phyloP scores from a whole-genome alignment of 2,888 invertebrate genomes.

The Phyto melanocephala region DNA sequence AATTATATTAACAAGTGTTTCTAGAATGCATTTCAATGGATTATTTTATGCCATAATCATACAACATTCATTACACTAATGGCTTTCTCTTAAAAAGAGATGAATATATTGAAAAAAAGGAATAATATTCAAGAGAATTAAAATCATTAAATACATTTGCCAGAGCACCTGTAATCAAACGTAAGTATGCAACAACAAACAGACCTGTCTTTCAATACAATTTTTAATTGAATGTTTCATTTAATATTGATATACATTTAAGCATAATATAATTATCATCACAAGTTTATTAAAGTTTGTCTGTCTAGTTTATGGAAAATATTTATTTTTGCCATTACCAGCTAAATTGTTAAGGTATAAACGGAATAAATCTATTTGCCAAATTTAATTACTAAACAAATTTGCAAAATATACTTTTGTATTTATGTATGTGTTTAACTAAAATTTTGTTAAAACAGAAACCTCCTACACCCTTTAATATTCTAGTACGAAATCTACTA shows the following conservation, averaged over 20 bases:
- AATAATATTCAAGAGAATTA: too few relatives aligned
- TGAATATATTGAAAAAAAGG: too few relatives aligned
- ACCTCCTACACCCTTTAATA: neutral
- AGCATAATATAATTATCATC: neutral
- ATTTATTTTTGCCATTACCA: neutral
- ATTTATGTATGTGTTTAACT: too few relatives aligned
- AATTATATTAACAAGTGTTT: too few relatives aligned
- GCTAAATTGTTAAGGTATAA: too few relatives aligned
- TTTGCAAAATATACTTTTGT: neutral
- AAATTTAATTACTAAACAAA: neutral
- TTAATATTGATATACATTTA: neutral
- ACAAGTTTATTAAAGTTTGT: neutral
- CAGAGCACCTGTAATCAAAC: neutral
- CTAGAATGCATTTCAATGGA: neutral
- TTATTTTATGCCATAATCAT: neutral
- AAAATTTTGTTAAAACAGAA: neutral
- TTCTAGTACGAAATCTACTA: neutral
- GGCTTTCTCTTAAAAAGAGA: neutral
- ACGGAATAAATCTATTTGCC: too few relatives aligned
- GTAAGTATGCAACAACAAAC: too few relatives aligned
- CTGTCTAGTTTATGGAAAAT: neutral
- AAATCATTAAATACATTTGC: too few relatives aligned
- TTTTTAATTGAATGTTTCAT: neutral
- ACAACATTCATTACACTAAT: constrained; percentile 25
- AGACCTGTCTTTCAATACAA: too few relatives aligned